Evolutionary conservation across 2,797 vertebrate genomes (phyloP).

Genomic region (Eremophila alpestris): DNA sequence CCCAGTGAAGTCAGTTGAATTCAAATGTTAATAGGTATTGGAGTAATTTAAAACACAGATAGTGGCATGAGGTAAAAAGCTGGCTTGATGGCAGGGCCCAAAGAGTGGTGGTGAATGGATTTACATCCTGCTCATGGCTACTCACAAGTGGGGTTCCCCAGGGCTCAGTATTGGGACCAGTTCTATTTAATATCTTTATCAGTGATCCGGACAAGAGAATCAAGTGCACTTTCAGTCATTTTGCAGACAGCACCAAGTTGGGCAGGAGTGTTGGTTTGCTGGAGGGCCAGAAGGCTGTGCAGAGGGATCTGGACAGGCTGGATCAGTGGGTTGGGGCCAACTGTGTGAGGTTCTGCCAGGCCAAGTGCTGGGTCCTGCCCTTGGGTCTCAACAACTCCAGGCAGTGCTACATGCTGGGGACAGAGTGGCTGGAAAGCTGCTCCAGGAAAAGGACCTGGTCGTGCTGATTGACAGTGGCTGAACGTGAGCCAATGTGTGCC

Average conservation of each 20-base stretch:
- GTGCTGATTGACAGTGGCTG: background rate
- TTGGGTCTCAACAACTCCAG: background rate
- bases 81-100: background rate
- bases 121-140: background rate
- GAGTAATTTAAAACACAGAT: background rate
- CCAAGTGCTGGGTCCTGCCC: accelerated
- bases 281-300: background rate
- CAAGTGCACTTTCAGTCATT: background rate
- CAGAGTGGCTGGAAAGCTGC: background rate
- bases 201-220: background rate
- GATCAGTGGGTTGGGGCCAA: accelerated
- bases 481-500: background rate
- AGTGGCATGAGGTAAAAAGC: background rate
- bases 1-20: background rate
- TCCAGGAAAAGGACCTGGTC: background rate
- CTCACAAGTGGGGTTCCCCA: background rate
- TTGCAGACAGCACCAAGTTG: background rate
- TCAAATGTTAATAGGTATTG: background rate
- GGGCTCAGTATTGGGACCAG: accelerated
- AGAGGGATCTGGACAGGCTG: background rate
- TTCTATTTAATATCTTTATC: background rate
- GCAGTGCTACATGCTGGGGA: background rate
- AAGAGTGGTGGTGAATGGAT: background rate
- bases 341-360: background rate
- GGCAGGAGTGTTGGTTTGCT: background rate